Conservation (phyloP, 2,797 vertebrate species). For the Tympanoctomys barrerae region DNA sequence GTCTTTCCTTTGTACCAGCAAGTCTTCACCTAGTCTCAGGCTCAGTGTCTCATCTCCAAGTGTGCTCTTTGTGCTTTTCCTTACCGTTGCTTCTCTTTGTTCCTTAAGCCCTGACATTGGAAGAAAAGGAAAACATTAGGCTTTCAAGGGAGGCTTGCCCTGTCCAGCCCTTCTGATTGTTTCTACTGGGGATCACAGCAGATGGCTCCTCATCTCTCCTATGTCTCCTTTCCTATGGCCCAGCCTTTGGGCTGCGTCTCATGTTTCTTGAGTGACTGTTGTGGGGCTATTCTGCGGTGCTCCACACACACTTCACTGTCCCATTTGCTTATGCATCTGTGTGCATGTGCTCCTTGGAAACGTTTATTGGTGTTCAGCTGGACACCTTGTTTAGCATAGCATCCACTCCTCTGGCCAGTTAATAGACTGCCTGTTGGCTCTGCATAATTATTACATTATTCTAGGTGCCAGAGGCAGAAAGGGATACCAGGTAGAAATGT, state of each 20-base stretch:
- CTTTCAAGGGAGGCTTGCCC: background rate
- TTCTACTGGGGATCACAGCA: background rate
- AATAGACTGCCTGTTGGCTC: background rate
- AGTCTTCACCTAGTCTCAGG: background rate
- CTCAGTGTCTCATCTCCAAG: background rate
- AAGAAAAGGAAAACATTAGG: background rate
- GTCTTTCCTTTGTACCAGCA: background rate
- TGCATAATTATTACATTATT: background rate
- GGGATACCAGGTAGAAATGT: background rate
- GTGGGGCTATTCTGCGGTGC: too few relatives aligned
- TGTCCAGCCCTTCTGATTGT: background rate
- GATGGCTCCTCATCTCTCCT: background rate
- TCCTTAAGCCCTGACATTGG: background rate
- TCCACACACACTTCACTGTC: background rate
- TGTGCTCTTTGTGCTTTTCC: background rate
- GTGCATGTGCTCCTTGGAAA: background rate
- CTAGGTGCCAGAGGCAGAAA: background rate
- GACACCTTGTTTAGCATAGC: background rate
- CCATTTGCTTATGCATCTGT: background rate
- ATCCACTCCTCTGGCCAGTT: background rate
- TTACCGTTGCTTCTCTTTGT: background rate
- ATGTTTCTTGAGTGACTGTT: background rate
- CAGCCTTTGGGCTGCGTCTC: background rate
- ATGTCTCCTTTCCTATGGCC: accelerated
- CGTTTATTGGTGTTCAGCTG: background rate